Evolutionary conservation across 2,113 vertebrate genomes (phyloP).

Genomic region (Vulpes ferrilata): DNA sequence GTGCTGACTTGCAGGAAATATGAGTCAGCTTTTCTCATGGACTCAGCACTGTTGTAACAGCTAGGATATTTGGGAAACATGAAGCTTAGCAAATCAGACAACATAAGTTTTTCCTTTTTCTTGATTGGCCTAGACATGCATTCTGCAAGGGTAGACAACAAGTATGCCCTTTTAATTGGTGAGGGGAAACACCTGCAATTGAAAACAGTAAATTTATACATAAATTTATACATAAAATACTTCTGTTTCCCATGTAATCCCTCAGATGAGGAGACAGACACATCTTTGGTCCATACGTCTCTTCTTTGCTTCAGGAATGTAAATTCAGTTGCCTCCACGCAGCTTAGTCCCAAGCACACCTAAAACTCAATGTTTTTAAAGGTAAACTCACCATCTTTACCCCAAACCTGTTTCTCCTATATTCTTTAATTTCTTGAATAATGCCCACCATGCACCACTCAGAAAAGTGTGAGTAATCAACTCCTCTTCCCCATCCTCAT

Average conservation of each 20-base stretch:
- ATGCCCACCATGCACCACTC: not conserved
- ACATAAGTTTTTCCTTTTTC: conserved; percentile 33
- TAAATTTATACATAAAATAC: not conserved
- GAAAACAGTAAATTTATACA: conserved; percentile 4
- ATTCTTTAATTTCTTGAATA: conserved; percentile 28
- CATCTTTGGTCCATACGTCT: not conserved
- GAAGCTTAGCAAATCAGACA: conserved; percentile 27
- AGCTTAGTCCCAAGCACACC: not conserved
- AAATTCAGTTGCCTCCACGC: not conserved
- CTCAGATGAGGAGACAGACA: not conserved
- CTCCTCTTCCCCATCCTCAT: not conserved
- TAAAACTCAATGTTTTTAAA: conserved; percentile 40
- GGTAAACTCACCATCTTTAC: conserved; percentile 27
- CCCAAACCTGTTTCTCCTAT: not conserved
- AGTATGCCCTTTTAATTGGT: conserved; percentile 61
- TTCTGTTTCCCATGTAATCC: not conserved
- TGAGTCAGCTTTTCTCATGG: conserved; percentile 64
- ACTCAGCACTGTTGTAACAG: not conserved
- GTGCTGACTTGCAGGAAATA: conserved; percentile 49
- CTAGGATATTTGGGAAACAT: conserved; percentile 41
- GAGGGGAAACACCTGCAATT: conserved; percentile 66
- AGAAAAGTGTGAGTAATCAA: conserved; percentile 24
- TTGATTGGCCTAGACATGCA: conserved; percentile 42
- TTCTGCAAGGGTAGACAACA: conserved; percentile 54
- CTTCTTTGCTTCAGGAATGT: not conserved